Conservation (phyloP, 2,888 invertebrate genomes). For the Eupithecia vulgata region DNA sequence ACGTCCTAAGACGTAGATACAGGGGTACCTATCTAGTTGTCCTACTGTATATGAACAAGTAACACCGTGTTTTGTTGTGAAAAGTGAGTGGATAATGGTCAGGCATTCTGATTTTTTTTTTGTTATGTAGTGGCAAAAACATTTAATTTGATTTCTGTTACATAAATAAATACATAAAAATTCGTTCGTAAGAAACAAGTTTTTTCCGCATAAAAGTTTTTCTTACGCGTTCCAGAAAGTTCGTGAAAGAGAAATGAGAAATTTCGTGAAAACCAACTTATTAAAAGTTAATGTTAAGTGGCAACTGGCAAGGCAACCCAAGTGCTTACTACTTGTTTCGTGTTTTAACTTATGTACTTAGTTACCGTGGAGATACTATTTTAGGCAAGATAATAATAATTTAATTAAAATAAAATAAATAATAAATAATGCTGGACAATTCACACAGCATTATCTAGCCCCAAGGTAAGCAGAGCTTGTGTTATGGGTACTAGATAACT, state of each 20-base stretch:
- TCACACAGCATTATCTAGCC: no score
- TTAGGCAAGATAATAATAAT: no score
- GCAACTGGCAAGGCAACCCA: not conserved
- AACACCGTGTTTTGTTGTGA: slow-evolving; percentile 6
- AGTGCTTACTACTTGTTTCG: not conserved
- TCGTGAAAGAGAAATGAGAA: no score
- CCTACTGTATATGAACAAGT: slow-evolving; percentile 7
- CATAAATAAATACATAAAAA: no score
- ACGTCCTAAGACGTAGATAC: not conserved
- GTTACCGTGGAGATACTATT: no score
- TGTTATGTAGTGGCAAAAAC: slow-evolving; percentile 1
- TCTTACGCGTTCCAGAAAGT: not conserved
- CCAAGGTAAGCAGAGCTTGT: no score
- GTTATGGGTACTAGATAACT: no score
- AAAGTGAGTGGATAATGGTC: slow-evolving; percentile 21
- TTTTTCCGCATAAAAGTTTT: not conserved
- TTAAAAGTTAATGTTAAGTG: not conserved
- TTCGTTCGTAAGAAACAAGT: not conserved
- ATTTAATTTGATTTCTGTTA: slow-evolving; percentile 15
- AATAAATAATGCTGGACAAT: no score
- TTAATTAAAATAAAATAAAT: no score
- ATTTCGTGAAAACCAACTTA: not conserved
- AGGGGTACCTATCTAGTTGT: not conserved
- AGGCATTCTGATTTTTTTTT: slow-evolving; percentile 19
- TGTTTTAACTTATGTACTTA: not conserved